These are phyloP conservation scores for Rotaria magnacalcarata DNA, from an alignment of 2,888 invertebrate genomes.

Conservation along the genomic window DNA sequence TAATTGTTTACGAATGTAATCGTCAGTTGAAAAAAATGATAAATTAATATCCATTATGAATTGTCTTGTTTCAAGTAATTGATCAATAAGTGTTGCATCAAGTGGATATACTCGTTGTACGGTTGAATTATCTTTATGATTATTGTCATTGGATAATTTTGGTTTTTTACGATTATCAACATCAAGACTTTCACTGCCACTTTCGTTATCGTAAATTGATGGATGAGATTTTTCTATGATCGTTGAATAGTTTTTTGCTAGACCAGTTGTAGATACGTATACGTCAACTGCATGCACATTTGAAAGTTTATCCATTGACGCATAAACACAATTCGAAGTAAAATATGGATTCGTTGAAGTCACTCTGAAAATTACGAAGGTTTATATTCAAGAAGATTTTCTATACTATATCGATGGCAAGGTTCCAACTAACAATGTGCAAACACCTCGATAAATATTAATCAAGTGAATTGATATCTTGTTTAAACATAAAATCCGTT, in stretches of 20 bases:
- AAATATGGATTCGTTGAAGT: background rate
- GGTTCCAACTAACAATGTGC: too few relatives aligned
- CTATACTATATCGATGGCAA: too few relatives aligned
- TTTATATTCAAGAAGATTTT: too few relatives aligned
- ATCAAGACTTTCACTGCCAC: conserved; percentile 27
- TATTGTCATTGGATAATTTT: background rate
- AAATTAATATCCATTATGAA: conserved; percentile 13
- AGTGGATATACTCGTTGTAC: background rate
- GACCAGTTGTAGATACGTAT: conserved; percentile 8
- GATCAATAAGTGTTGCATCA: conserved; percentile 27
- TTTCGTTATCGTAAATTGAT: conserved; percentile 8
- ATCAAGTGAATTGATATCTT: too few relatives aligned
- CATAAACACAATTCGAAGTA: conserved; percentile 30
- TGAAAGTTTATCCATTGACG: background rate
- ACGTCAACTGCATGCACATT: conserved; percentile 12
- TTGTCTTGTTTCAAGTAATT: background rate
- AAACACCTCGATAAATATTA: too few relatives aligned
- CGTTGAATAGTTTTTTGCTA: conserved; percentile 17
- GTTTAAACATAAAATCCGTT: too few relatives aligned
- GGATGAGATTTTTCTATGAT: background rate
- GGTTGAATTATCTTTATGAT: background rate
- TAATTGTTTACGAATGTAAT: conserved; percentile 27
- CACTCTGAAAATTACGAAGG: background rate
- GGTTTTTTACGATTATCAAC: background rate
- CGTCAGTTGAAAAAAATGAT: background rate